Conservation (phyloP, 2,113 vertebrate genomes). For the Myiozetetes cayanensis region DNA sequence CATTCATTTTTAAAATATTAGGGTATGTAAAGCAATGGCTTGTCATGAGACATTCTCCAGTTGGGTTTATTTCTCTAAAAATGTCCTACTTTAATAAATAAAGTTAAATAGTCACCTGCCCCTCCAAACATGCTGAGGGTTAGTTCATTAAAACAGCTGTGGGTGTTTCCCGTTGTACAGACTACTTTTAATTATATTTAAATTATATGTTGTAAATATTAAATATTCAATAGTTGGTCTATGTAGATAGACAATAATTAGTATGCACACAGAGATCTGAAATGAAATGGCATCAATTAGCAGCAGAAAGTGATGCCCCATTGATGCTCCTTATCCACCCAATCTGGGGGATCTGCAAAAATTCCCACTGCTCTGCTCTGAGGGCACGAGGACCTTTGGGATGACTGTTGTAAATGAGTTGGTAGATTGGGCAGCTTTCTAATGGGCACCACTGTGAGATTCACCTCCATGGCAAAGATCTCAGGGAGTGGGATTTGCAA, state of each 20-base stretch:
- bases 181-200: not conserved
- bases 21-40: not conserved
- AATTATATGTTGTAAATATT: not conserved
- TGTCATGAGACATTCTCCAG: not conserved
- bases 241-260: not conserved
- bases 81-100: not conserved
- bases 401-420: not conserved
- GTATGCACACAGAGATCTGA: not conserved
- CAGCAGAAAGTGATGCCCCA: not conserved
- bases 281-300: not conserved
- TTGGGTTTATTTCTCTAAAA: not conserved
- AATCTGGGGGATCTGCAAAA: not conserved
- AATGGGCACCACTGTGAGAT: not conserved
- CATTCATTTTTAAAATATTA: slow-evolving; percentile 19
- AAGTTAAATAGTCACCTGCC: not conserved
- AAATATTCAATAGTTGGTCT: not conserved
- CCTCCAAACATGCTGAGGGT: not conserved
- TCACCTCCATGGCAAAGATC: not conserved
- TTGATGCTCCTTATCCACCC: not conserved
- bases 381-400: not conserved
- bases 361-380: not conserved
- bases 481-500: not conserved
- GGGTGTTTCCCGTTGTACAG: not conserved
- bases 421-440: not conserved
- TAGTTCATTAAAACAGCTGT: not conserved